Base-by-base conservation (phyloP, 2,888 invertebrate genomes). In the Falcaria lacertinaria region DNA sequence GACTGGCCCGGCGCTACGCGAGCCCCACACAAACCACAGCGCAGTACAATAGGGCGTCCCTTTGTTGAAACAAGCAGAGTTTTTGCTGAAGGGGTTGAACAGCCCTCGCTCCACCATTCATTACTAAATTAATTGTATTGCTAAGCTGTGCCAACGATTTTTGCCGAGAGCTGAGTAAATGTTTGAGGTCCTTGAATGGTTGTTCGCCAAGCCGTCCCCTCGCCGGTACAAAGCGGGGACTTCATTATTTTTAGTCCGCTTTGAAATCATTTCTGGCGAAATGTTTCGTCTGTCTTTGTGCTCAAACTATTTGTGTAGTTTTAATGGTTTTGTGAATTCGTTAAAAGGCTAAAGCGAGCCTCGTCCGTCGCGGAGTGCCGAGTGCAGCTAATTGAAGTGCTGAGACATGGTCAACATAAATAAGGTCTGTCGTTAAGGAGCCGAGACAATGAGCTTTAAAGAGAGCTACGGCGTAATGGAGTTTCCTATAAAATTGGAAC, bases 71-170 rank as follows among this genome's bases (percentile, higher is more conserved):
- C 25, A 19, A 14, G 4, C 17, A 3, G 15, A 7, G 28, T 28
- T 28, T 25, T 25, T 25, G 15, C 11, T 22, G 13, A 5, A 14
- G 14, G 14, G 15, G n/a, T n/a, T 13, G 13, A n/a, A 15, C 34
- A 15, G 16, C 34, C n/a, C 34, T 11, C 34, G 15, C 37, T 25
- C 14, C 2, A 7, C 22, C 14, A 22, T 37, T 37, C 37, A 37
- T 37, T 37, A 37, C 19, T 22, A 22, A 37, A 37, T 37, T 37
- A 37, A 37, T 37, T 37, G 37, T 37, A 22, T 22, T 37, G 37
- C 25, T 25, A 28, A 28, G 28, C 28, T 28, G 37, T 14, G 25
- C 11, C 19, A 37, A 37, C 37, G 1, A 37, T 37, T 37, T 37
- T 37, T 37, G 22, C 22, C 15, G 37, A 37, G 37, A 25, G 37